A percentile compares a stretch with the other conserved stretches of the same genome.
Conservation (phyloP, 1,140 invertebrate genomes). For the Drosophila nikananu region DNA sequence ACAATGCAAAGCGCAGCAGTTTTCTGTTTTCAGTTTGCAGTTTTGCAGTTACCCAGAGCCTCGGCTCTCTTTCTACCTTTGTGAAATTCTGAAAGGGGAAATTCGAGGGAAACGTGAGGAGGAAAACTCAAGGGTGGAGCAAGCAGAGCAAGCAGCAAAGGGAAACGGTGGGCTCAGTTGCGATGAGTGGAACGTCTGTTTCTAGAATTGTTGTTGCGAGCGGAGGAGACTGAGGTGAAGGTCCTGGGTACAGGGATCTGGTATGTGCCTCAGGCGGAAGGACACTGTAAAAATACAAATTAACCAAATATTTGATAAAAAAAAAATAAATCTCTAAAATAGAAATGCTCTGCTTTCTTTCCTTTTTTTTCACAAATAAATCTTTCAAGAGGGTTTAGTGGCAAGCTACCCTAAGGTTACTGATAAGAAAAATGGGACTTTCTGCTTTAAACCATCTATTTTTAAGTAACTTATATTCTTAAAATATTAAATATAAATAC, state of each 20-base stretch:
- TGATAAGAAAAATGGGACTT: too few relatives aligned
- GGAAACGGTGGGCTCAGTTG: slow-evolving; percentile 60
- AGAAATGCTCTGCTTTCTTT: too few relatives aligned
- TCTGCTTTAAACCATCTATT: too few relatives aligned
- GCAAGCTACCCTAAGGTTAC: neutral
- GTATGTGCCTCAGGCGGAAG: slow-evolving; percentile 31
- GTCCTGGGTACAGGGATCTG: slow-evolving; percentile 11
- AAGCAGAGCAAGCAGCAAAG: neutral
- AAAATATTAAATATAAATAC: neutral
- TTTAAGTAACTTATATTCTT: neutral
- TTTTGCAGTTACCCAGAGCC: slow-evolving; percentile 38
- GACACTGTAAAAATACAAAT: slow-evolving; percentile 4
- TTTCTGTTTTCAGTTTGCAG: slow-evolving; percentile 66
- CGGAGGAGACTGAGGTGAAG: slow-evolving; percentile 23
- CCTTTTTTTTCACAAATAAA: too few relatives aligned
- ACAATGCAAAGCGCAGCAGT: slow-evolving; percentile 77
- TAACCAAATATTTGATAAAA: neutral
- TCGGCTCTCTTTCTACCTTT: slow-evolving; percentile 63
- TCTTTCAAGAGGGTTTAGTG: neutral
- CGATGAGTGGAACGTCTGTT: slow-evolving; percentile 81
- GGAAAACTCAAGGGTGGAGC: slow-evolving; percentile 4
- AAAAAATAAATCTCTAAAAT: neutral
- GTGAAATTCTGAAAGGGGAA: slow-evolving; percentile 42
- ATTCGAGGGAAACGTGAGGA: slow-evolving; percentile 7
- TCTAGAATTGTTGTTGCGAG: slow-evolving; percentile 72